Evolutionary conservation across 1,140 invertebrate species (phyloP).

Genomic region (Drosophila murphyi): DNA sequence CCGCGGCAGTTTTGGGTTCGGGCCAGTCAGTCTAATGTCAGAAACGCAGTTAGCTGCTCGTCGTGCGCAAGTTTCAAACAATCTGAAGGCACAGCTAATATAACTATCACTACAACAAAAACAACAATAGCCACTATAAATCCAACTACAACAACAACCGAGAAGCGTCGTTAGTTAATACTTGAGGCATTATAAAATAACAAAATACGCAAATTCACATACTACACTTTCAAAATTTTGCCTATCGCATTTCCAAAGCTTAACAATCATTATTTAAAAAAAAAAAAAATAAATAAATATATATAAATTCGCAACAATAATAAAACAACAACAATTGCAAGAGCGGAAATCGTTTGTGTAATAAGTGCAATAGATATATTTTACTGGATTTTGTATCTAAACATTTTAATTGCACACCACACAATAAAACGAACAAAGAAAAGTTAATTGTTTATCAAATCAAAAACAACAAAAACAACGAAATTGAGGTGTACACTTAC

Average conservation of each 20-base stretch:
- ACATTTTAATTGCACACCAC: conserved; percentile 59
- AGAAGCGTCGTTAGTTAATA: conserved; percentile 43
- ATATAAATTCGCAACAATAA: conserved; percentile 42
- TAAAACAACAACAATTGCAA: conserved; percentile 34
- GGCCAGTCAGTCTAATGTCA: conserved; percentile 75
- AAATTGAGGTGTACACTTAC: conserved; percentile 56
- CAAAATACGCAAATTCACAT: conserved; percentile 22
- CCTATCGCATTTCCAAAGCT: conserved; percentile 35
- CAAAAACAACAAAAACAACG: conserved; percentile 17
- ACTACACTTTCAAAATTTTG: conserved; percentile 16
- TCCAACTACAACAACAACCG: conserved; percentile 45
- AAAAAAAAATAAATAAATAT: conserved; percentile 34
- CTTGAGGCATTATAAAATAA: conserved; percentile 65
- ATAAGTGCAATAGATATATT: conserved; percentile 36
- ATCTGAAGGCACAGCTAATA: conserved; percentile 50
- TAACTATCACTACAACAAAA: conserved; percentile 50
- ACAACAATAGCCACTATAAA: conserved; percentile 37
- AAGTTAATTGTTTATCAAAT: conserved; percentile 66
- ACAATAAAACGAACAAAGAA: conserved; percentile 27
- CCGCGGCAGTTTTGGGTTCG: conserved; percentile 60
- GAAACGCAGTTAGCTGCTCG: conserved; percentile 81
- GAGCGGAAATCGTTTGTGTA: conserved; percentile 64
- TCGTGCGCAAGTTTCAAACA: conserved; percentile 70
- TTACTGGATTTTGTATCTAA: conserved; percentile 38
- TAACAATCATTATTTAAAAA: not conserved